These are phyloP conservation scores for Himalopsyche tibetana DNA, from an alignment of 2,888 invertebrate genomes.

Conservation along the genomic window DNA sequence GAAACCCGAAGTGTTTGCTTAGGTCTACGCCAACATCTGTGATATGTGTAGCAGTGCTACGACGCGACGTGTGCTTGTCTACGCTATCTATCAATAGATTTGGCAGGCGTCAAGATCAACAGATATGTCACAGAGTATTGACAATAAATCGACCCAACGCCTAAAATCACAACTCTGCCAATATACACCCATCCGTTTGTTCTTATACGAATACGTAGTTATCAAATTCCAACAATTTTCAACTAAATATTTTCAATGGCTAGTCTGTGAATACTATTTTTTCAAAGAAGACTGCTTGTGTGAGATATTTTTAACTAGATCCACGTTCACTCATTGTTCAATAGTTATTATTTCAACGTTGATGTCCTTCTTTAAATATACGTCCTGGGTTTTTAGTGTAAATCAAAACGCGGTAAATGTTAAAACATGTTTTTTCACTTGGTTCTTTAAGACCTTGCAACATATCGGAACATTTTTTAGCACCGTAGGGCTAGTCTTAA, in stretches of 20 bases:
- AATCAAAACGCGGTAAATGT: too few species aligned
- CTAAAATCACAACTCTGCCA: not conserved
- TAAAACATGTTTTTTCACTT: too few species aligned
- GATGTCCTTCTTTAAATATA: too few species aligned
- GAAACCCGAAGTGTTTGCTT: not conserved
- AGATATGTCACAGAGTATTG: constrained; percentile 16
- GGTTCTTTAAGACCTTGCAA: too few species aligned
- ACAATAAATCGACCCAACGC: not conserved
- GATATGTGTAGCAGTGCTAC: not conserved
- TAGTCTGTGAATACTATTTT: not conserved
- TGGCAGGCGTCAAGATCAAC: constrained; percentile 28
- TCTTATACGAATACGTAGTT: not conserved
- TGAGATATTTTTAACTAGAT: too few species aligned
- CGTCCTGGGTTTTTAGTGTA: too few species aligned
- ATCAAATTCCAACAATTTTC: too few species aligned
- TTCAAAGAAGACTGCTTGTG: not conserved
- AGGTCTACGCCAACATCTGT: not conserved
- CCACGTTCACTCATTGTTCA: too few species aligned
- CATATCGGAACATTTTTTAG: too few species aligned
- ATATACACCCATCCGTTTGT: not conserved
- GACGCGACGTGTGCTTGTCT: not conserved
- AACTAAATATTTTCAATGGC: too few species aligned
- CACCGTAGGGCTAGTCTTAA: too few species aligned
- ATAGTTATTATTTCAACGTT: too few species aligned
- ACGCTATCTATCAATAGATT: constrained; percentile 9